Percentiles rank a stretch among this genome's conserved stretches.
Conservation (phyloP, 2,888 invertebrate genomes). For the Lepidochrysops patricia region DNA sequence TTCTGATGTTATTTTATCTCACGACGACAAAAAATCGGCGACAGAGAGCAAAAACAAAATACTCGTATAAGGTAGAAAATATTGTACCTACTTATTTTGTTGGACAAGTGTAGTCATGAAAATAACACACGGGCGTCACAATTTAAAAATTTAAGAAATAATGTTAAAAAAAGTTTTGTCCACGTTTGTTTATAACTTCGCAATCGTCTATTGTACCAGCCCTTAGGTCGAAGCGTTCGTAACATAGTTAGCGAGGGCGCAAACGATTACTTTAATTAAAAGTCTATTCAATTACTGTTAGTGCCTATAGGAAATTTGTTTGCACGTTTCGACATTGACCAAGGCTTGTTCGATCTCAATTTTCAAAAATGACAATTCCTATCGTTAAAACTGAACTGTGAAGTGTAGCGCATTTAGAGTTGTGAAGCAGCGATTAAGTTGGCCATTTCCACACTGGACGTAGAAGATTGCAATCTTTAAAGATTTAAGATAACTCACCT, state of each 20-base stretch:
- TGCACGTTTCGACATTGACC: not conserved
- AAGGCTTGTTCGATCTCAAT: not conserved
- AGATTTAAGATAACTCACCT: not conserved
- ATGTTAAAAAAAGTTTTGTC: no score
- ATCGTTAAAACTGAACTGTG: not conserved
- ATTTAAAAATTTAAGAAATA: no score
- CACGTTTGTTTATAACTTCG: not conserved
- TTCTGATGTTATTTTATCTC: no score
- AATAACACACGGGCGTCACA: no score
- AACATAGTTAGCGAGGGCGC: not conserved
- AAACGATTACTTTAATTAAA: not conserved
- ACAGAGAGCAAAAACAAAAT: no score
- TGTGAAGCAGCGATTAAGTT: not conserved
- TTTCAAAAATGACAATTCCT: not conserved
- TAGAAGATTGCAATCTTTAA: not conserved
- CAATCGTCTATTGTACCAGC: not conserved
- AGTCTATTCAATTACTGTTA: slow-evolving; percentile 7
- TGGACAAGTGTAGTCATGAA: no score
- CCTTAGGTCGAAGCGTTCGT: not conserved
- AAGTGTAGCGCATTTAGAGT: no score
- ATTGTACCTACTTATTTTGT: no score
- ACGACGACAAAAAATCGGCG: no score
- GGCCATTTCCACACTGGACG: not conserved
- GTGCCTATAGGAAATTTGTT: slow-evolving; percentile 10
- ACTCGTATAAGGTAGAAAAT: no score